phyloP scores from a whole-genome alignment of 2,113 vertebrate genomes.

The Alligator sinensis region DNA sequence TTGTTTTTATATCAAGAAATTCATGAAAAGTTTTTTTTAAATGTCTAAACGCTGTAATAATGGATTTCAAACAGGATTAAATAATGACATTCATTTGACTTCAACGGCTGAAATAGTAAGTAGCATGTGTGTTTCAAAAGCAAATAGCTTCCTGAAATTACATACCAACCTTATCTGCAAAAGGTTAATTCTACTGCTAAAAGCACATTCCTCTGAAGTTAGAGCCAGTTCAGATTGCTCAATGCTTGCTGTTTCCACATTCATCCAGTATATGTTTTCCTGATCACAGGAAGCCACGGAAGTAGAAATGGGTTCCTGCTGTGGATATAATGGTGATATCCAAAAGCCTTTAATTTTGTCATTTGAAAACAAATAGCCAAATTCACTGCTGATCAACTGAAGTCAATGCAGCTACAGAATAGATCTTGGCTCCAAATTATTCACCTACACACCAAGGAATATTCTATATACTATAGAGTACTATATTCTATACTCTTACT shows the following conservation, averaged over 20 bases:
- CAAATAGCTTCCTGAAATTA: conserved; percentile 42
- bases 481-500: neutral
- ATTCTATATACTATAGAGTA: neutral
- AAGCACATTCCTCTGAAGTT: conserved; percentile 67
- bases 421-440: neutral
- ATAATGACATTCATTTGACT: neutral
- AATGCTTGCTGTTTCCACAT: conserved; percentile 13
- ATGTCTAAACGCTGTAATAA: neutral
- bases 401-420: neutral
- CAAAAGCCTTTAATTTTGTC: neutral
- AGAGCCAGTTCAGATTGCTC: conserved; percentile 41
- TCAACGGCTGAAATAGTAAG: neutral
- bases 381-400: neutral
- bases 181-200: conserved; percentile 61
- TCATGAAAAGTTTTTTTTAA: conserved; percentile 1
- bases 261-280: conserved; percentile 39
- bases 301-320: neutral
- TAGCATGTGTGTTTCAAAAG: conserved; percentile 3
- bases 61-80: neutral
- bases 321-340: neutral
- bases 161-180: conserved; percentile 68
- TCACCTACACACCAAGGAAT: neutral
- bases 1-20: neutral
- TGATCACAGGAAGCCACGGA: neutral
- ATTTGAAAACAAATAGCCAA: conserved; percentile 16